Conservation (phyloP, 2,113 vertebrate genomes). For the Corvus moneduloides region DNA sequence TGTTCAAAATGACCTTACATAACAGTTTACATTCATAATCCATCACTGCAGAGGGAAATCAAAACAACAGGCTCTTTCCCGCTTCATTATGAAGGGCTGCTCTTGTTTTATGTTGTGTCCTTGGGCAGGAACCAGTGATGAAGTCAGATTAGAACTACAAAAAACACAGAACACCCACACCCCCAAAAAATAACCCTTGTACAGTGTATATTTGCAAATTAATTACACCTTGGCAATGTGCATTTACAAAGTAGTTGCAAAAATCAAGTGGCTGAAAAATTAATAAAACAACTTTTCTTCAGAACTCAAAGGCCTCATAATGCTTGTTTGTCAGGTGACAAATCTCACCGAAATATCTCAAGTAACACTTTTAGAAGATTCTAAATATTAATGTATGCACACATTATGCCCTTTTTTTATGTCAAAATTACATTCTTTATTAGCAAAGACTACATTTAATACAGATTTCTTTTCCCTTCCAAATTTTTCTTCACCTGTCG, state of each 20-base stretch:
- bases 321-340: neutral
- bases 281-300: neutral
- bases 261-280: neutral
- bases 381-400: neutral
- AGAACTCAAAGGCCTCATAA: neutral
- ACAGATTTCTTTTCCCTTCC: neutral
- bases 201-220: neutral
- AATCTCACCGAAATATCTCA: neutral
- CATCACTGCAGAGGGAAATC: slow-evolving; percentile 36
- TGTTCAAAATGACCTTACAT: slow-evolving; percentile 51
- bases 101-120: neutral
- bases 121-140: neutral
- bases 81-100: neutral
- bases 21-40: slow-evolving; percentile 57
- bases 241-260: neutral
- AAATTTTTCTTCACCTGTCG: neutral
- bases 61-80: slow-evolving; percentile 29
- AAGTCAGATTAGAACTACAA: neutral
- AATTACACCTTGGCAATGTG: neutral
- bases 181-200: neutral
- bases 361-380: neutral
- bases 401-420: neutral
- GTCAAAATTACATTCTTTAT: neutral
- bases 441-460: neutral
- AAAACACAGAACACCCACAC: neutral